These are phyloP conservation scores for Trissoscelio sp. DNA, from an alignment of 2,888 invertebrate genomes.

Conservation along the genomic window DNA sequence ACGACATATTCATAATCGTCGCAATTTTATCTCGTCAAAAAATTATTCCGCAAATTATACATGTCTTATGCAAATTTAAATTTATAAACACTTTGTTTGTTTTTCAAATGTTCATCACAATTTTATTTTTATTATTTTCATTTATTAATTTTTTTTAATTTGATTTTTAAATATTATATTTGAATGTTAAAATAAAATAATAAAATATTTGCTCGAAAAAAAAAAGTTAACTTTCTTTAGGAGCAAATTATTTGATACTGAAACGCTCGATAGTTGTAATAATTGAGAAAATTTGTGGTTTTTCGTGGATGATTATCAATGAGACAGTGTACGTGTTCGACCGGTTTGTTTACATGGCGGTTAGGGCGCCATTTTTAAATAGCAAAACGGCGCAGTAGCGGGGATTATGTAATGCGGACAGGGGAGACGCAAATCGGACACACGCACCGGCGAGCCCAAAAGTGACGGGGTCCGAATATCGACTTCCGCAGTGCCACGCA, in stretches of 20 bases:
- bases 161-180: too few species aligned
- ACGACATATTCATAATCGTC: background rate
- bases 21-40: background rate
- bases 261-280: too few species aligned
- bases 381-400: slow-evolving; percentile 52
- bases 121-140: too few species aligned
- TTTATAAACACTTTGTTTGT: too few species aligned
- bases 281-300: background rate
- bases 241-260: too few species aligned
- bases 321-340: slow-evolving; percentile 40
- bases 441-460: slow-evolving; percentile 27
- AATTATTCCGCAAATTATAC: too few species aligned
- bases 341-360: slow-evolving; percentile 63
- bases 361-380: slow-evolving; percentile 67
- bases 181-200: too few species aligned
- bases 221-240: too few species aligned
- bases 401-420: slow-evolving; percentile 36
- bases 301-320: background rate
- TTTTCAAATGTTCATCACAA: too few species aligned
- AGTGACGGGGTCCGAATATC: slow-evolving; percentile 41
- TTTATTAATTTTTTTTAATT: too few species aligned
- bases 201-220: too few species aligned
- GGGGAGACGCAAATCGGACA: slow-evolving; percentile 3
- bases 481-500: slow-evolving; percentile 28
- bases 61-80: too few species aligned